Base-by-base conservation (phyloP, 1,140 invertebrate species). In the Drosophila nasuta region DNA sequence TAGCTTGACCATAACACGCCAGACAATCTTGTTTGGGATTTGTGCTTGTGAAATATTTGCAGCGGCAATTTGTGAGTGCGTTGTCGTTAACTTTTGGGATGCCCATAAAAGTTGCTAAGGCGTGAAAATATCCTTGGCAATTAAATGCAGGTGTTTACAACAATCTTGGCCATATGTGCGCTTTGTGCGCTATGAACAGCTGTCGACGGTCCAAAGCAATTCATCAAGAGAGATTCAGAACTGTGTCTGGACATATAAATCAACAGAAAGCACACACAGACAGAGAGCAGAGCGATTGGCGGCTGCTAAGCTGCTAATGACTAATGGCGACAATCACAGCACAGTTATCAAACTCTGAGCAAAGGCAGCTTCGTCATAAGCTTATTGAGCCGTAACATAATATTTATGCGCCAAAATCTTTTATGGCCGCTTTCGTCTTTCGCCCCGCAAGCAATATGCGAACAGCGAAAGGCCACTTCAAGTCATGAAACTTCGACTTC, bases 361-460 rank as follows among this genome's bases (percentile, higher is more conserved):
- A 11, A 30, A n/a, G 58, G 30, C 17, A 35, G 41, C 8, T 45
- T n/a, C 20, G 3, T 46, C 62, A 66, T 82, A 79, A 82, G 83
- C 80, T 49, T 57, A 80, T 83, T 88, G 82, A 88, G 83, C 69
- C 74, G 81, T 83, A 89, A 88, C 80, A 83, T 83, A 83, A 89
- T 83, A 88, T 89, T 89, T 81, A 88, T 88, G 77, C 78, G 49
- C 49, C 57, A 62, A 57, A 57, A 57, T 67, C 52, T 67, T 46
- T 35, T 67, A 57, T 67, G 64, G 5, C 38, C 46, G 20, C 20
- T 0, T 4, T 25, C 3, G 20, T 25, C 20, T 0, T 0, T 3
- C 4, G 2, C 2, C 2, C 30, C 30, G 5, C 35, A 10, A 62
- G 20, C 62, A 71, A 71, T 65, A 71, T 75, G 54, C 20, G 33